These are phyloP conservation scores for Coelopa pilipes DNA, from an alignment of 2,888 invertebrate genomes.

Conservation along the genomic window DNA sequence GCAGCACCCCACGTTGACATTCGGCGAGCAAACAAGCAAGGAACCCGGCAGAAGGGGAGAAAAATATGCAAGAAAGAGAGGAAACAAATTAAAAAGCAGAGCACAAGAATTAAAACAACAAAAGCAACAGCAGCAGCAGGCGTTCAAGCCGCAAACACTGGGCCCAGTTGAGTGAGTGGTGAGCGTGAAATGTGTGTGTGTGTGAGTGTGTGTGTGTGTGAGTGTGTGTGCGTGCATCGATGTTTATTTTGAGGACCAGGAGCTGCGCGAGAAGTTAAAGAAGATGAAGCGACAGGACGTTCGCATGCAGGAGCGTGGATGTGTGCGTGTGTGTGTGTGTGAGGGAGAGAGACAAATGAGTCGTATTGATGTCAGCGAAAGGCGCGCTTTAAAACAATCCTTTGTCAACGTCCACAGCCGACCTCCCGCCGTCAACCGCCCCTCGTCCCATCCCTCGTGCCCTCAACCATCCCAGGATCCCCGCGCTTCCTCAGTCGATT, in stretches of 20 bases:
- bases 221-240: not conserved
- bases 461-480: too few species aligned
- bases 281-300: too few species aligned
- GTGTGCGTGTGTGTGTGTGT: slow-evolving; percentile 12
- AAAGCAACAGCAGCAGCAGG: not conserved
- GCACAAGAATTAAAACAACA: not conserved
- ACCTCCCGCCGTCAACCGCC: not conserved
- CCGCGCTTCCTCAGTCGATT: too few species aligned
- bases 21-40: too few species aligned
- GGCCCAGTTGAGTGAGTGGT: not conserved
- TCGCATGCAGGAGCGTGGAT: not conserved
- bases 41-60: too few species aligned
- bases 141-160: not conserved
- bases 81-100: not conserved
- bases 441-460: not conserved
- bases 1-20: too few species aligned
- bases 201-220: not conserved
- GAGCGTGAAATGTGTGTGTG: not conserved
- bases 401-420: not conserved
- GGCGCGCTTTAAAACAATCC: slow-evolving; percentile 32
- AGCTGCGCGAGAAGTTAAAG: too few species aligned
- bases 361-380: slow-evolving; percentile 33
- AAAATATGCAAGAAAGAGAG: slow-evolving; percentile 5
- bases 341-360: slow-evolving; percentile 28
- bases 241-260: too few species aligned